Base-by-base conservation (phyloP, 2,113 vertebrate genomes). In the Propithecus coquereli region DNA sequence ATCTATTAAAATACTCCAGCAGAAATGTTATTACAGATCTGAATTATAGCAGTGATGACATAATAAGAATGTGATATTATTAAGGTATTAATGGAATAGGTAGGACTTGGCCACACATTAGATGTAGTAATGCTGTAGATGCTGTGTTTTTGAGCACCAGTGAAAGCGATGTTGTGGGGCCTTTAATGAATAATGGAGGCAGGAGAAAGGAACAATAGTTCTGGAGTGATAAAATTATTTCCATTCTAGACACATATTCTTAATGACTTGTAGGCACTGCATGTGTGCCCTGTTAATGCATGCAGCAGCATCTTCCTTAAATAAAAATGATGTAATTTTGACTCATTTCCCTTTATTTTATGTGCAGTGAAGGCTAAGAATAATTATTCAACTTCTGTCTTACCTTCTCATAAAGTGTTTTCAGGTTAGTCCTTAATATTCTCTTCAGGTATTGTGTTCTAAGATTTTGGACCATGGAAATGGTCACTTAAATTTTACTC, bases 301-400 rank as follows among this genome's bases (percentile, higher is more conserved):
- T 13, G 23, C 25, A 82, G 32, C 9, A 40, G 20, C 52, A 54
- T 87, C 23, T 73, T 93, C 65, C 95, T 93, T 68, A 94, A 71
- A 80, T 96, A 91, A 88, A 76, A 94, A 52, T 63, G 17, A 89
- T 61, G 25, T 63, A 45, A 93, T 94, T 90, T 82, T 57, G 66
- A 83, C 25, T 93, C 30, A 65, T 94, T 95, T 97, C 66, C 59
- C 90, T 83, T 96, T 70, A 76, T 86, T 92, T 87, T 90, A 90
- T 90, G 68, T 80, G 23, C 59, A 86, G 22, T 70, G 43, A 93
- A 90, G 45, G 11, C 43, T 93, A 63, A 61, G 22, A 89, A 88
- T 94, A 91, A 93, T 83, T 89, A 82, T n/a, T 81, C 50, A 20
- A 2, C 30, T 89, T 96, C 57, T 27, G 68, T 47, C 65, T 91